Base-by-base conservation (phyloP, 2,797 vertebrate genomes). In the Lutjanus argentimaculatus region DNA sequence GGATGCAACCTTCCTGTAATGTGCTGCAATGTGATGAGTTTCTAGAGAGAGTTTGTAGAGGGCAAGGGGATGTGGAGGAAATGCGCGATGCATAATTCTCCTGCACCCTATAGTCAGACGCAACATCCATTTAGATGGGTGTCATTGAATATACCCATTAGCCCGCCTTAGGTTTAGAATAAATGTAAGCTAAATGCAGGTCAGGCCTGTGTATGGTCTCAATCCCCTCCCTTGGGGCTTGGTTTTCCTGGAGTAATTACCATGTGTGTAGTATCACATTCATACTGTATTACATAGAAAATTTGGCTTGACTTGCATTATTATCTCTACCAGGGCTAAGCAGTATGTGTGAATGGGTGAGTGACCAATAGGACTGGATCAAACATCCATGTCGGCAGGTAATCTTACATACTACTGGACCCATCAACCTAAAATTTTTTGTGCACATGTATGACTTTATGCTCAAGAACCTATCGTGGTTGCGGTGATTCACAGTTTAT, bases 1-100 rank as follows among this genome's bases (percentile, higher is more conserved):
- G 72, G 55, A 52, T 80, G 65, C 83, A 86, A 70, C 83, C 79
- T 69, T 71, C 70, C 45, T 66, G n/a, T 79, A 84, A 83, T 86
- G 72, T 71, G 68, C 79, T 85, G 73, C 80, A 66, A 55, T 59
- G 67, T 64, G 75, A 88, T 83, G 72, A 49, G 56, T 84, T 85
- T 72, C 22, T 10, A 1, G 42, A 71, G 55, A 79, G 57, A 58
- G 75, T 84, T 83, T 69, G 30, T 79, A 70, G 77, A 88, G 78
- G 87, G 55, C 51, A 21, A 82, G 19, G 25, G 42, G 40, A 85
- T 83, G 75, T 9, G 61, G 17, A 42, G 58, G 49, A 83, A 84
- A 88, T 85, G 63, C 49, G 69, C 79, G 87, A 76, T 85, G 49
- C 45, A 75, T 72, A 58, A 58, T 72, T 75, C 52, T 21, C 8